Conservation (phyloP, 2,113 vertebrate species). For the Myotis brandtii region DNA sequence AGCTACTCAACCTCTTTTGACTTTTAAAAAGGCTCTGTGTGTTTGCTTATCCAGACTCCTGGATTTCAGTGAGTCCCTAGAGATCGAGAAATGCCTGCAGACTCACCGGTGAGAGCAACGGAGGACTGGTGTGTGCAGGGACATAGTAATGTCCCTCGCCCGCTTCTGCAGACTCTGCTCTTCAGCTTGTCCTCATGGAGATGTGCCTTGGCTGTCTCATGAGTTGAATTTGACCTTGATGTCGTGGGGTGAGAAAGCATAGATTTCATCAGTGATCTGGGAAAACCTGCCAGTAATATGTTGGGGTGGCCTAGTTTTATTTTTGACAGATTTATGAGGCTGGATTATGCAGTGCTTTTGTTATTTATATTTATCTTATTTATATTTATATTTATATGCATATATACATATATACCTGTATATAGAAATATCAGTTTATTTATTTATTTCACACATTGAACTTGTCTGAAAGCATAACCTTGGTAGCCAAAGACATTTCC, state of each 20-base stretch:
- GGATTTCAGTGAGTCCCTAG: constrained; percentile 4
- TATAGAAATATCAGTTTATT: neutral
- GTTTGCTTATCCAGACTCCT: constrained; percentile 52
- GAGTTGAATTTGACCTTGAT: neutral
- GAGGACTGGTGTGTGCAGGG: neutral
- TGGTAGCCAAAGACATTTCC: neutral
- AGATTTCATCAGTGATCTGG: neutral
- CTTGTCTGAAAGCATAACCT: constrained; percentile 33
- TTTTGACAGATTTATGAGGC: constrained; percentile 28
- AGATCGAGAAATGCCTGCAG: constrained; percentile 28
- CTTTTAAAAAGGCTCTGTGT: constrained; percentile 55
- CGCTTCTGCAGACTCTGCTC: neutral
- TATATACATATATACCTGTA: neutral
- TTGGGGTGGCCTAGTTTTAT: constrained; percentile 20
- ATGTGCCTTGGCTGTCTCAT: neutral
- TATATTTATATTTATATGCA: neutral
- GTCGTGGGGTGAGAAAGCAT: constrained; percentile 23
- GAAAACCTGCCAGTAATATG: constrained; percentile 47
- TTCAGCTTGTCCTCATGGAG: neutral
- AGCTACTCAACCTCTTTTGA: constrained; percentile 65
- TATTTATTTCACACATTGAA: neutral
- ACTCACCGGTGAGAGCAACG: neutral
- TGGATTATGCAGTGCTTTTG: neutral
- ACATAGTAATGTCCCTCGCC: neutral
- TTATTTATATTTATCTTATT: neutral